Conservation (phyloP, 2,797 vertebrate species). For the Huso huso region DNA sequence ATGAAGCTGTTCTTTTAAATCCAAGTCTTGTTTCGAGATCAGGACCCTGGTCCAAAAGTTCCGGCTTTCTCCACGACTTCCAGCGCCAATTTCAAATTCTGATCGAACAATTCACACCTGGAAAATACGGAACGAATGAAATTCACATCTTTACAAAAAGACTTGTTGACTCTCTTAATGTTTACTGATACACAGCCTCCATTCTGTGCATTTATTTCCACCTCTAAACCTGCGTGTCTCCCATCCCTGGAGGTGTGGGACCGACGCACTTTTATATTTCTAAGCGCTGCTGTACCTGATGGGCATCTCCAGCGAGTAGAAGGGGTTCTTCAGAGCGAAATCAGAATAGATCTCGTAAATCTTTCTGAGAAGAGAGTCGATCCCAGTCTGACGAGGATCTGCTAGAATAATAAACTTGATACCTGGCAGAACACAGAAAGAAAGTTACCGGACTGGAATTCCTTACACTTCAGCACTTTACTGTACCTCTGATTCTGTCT, state of each 20-base stretch:
- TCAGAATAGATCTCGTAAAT: constrained; percentile 98
- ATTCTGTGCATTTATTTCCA: not conserved
- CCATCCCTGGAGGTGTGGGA: not conserved
- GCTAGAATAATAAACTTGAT: constrained; percentile 94
- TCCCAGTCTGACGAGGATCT: constrained; percentile 87
- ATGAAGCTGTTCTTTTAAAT: no score
- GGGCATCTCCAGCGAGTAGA: constrained; percentile 97
- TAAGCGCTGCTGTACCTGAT: constrained; percentile 69
- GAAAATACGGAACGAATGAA: constrained; percentile 21
- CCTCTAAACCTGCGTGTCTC: no score
- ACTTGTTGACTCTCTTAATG: not conserved
- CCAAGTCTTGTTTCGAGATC: constrained; percentile 19
- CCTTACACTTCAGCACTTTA: no score
- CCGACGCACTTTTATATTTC: not conserved
- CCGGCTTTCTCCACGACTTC: constrained; percentile 91
- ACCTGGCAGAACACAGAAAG: constrained; percentile 49
- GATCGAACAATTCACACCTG: constrained; percentile 97
- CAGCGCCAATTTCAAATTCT: constrained; percentile 84
- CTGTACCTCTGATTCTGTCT: no score
- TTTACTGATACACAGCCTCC: not conserved
- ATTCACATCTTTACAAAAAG: not conserved
- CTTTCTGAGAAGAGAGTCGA: constrained; percentile 83
- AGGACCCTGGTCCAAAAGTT: constrained; percentile 84
- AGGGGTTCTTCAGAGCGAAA: constrained; percentile 94
- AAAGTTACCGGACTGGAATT: no score